Evolutionary conservation across 2,113 vertebrate species (phyloP), one percentile per base, ranked within the genome.

Genomic region (Amphiprion ocellaris): DNA sequence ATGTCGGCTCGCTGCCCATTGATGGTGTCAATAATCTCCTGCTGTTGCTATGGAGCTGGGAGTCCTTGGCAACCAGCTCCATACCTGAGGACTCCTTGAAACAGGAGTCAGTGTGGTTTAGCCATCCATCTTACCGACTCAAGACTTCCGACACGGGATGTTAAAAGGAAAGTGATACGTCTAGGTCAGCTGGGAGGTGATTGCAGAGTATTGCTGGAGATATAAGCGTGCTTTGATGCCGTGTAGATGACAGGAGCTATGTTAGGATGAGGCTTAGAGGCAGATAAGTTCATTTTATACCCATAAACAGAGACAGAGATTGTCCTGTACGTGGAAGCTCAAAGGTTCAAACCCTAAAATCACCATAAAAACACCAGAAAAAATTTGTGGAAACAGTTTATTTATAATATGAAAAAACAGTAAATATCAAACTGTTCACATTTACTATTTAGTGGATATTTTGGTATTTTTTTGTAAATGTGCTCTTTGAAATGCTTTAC

Each of bases 51-150:
- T 19, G 78, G 63, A 64, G 66, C 39, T 26, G 17, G 7, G 81
- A 80, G 85, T 77, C 90, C 85, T 44, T 89, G 77, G 90, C 85
- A 84, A 93, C 90, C 72, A 11, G 12, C 79, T 77, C 54, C 75
- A 73, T 69, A 86, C 67, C 74, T 49, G 62, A 74, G 74, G 67
- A 84, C 62, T 68, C 74, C 80, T 44, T 86, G 91, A 89, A 90
- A 93, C 91, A 67, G 63, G 89, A 93, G 86, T 83, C 76, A 10
- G 53, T 1, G 7, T 6, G 17, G 47, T 68, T 21, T 7, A 49
- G 9, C 16, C 79, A 5, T 37, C 81, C 52, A 41, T 53, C 64
- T 4, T 0, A 1, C 23, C 4, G 14, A 33, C 77, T 82, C 62
- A 52, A 78, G 84, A 79, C 46, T 19, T 44, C 53, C 6, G 2